Evolutionary conservation across 2,888 invertebrate genomes (phyloP).

Genomic region (Cephalotes varians): DNA sequence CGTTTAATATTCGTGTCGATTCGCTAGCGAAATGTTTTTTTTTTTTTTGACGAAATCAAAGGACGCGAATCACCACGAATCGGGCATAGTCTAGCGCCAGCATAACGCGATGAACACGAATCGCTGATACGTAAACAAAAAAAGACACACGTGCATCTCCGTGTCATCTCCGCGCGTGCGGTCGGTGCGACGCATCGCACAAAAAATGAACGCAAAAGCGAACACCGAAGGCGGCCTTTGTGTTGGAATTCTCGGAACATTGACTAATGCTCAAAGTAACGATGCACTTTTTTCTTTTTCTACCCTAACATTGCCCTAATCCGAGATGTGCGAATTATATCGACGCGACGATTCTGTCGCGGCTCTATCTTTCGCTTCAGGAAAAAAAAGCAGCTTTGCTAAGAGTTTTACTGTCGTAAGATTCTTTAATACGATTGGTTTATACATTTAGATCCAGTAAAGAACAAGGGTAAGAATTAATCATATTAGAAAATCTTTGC

Average conservation of each 20-base stretch:
- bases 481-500: too few relatives aligned
- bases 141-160: conserved; percentile 11
- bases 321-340: background rate
- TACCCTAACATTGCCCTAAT: background rate
- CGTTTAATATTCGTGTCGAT: too few relatives aligned
- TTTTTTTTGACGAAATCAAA: too few relatives aligned
- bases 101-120: background rate
- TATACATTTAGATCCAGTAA: too few relatives aligned
- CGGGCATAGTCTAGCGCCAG: too few relatives aligned
- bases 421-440: too few relatives aligned
- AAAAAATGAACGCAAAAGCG: conserved; percentile 13
- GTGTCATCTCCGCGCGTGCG: background rate
- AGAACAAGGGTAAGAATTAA: too few relatives aligned
- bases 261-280: conserved; percentile 23
- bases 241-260: conserved; percentile 3
- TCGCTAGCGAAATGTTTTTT: too few relatives aligned
- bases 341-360: background rate
- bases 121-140: background rate
- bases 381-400: too few relatives aligned
- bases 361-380: too few relatives aligned
- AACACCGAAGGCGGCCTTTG: conserved; percentile 12
- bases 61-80: too few relatives aligned
- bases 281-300: background rate
- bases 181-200: background rate
- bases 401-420: too few relatives aligned